Evolutionary conservation across 2,113 vertebrate species (phyloP).

Genomic region (Elaphurus davidianus): DNA sequence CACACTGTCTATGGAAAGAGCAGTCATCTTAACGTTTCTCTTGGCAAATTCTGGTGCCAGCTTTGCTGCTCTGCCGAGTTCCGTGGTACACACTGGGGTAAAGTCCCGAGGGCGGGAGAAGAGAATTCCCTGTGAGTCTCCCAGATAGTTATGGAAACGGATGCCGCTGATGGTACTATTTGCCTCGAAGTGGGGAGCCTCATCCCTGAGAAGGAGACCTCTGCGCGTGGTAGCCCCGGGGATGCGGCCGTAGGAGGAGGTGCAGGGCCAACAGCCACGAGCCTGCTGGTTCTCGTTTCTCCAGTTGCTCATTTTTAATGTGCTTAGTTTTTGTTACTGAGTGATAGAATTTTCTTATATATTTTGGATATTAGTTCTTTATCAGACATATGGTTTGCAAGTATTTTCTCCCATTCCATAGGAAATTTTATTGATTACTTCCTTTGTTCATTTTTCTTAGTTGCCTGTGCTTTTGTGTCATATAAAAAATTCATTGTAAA

Average conservation of each 20-base stretch:
- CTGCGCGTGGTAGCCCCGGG: conserved; percentile 78
- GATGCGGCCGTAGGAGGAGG: fast-evolving
- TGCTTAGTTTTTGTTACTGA: neutral
- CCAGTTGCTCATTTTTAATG: neutral
- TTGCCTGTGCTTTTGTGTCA: neutral
- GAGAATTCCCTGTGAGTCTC: conserved; percentile 93
- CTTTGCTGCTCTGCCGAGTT: conserved; percentile 78
- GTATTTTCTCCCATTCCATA: neutral
- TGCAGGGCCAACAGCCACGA: neutral
- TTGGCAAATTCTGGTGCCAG: conserved; percentile 89
- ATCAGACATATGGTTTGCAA: neutral
- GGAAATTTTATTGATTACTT: neutral
- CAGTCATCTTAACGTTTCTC: conserved; percentile 94
- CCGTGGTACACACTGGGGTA: conserved; percentile 89
- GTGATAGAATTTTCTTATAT: neutral
- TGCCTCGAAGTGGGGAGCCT: conserved; percentile 93
- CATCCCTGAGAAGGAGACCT: conserved; percentile 90
- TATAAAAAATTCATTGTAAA: neutral
- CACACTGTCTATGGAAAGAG: conserved; percentile 93
- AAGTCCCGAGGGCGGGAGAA: conserved; percentile 96
- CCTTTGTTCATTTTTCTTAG: neutral
- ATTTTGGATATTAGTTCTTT: neutral
- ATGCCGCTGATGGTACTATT: conserved; percentile 91
- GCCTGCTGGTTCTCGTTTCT: neutral
- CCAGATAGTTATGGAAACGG: conserved; percentile 92